phyloP scores from a whole-genome alignment of 2,797 vertebrate species.

The Liparis tanakae region DNA sequence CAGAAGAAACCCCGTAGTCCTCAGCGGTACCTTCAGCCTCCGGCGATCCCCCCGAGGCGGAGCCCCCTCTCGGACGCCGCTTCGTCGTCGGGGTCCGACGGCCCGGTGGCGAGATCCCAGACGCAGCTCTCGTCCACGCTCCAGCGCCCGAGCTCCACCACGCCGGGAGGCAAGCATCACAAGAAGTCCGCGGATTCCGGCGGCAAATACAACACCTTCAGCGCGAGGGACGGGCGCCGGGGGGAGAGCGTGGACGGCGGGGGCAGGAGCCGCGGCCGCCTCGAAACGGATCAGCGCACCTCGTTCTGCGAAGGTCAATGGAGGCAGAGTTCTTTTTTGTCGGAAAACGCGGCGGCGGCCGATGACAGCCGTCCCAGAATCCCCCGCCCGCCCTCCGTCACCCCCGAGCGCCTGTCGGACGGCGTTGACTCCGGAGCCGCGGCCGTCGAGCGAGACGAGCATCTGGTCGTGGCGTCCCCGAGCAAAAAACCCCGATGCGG shows the following conservation, averaged over 20 bases:
- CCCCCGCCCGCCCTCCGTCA: constrained; percentile 78
- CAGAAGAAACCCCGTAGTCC: constrained; percentile 83
- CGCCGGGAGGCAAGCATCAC: constrained; percentile 84
- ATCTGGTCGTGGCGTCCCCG: constrained; percentile 83
- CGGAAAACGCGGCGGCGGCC: constrained; percentile 50
- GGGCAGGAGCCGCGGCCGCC: constrained; percentile 71
- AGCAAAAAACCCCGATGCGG: constrained; percentile 84
- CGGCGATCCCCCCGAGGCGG: constrained; percentile 91
- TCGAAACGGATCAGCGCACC: constrained; percentile 87
- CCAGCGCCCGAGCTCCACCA: constrained; percentile 86
- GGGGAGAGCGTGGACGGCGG: constrained; percentile 26
- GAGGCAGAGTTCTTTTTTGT: constrained; percentile 75
- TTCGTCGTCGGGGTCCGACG: constrained; percentile 86
- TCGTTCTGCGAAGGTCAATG: constrained; percentile 88
- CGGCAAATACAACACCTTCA: constrained; percentile 90
- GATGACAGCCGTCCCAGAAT: constrained; percentile 76
- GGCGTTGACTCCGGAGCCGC: constrained; percentile 73
- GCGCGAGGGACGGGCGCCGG: constrained; percentile 87
- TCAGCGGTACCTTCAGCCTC: constrained; percentile 83
- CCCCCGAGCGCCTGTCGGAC: constrained; percentile 74
- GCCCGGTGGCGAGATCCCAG: constrained; percentile 85
- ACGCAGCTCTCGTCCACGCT: constrained; percentile 88
- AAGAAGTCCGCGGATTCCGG: constrained; percentile 87
- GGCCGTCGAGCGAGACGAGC: constrained; percentile 82
- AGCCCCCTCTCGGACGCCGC: constrained; percentile 87